Base-by-base conservation (phyloP, 2,113 vertebrate species). In the Dasyurus viverrinus region DNA sequence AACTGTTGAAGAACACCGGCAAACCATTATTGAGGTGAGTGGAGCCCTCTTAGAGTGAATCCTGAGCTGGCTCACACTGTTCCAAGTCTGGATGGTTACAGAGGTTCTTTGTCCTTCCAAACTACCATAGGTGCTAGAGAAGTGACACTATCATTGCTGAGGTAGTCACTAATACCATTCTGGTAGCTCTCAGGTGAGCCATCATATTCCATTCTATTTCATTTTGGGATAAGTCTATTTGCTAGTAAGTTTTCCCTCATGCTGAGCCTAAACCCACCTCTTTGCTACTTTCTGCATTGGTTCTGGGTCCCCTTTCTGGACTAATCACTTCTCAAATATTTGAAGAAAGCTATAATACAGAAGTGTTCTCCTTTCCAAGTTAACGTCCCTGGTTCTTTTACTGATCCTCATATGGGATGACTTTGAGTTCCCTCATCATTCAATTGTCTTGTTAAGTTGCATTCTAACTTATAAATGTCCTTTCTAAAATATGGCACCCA, bases 1-100 rank as follows among this genome's bases (percentile, higher is more conserved):
- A 53, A 76, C 68, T 84, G 16, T 4, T 47, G 92, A 95, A 25
- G n/a, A 90, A 8, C 30, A 3, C 48, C 48, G 26, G 25, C 46
- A 90, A 48, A 30, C 47, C 47, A 27, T 46, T 48, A 3, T 19
- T 90, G 89, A 90, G 89, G 89, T 52, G 36, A 52, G 27, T 90
- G 46, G 48, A 52, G 27, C 47, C 89, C 11, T 42, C n/a, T 48
- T 92, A 92, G 93, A 95, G 93, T 7, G 36, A 93, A 92, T 84
- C 25, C 23, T 0, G 2, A 52, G 23, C 24, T 93, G 23, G 22
- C 89, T 53, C 8, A 50, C 89, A 26, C 76, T 36, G n/a, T 47
- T 54, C 22, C 0, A 2, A 95, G 42, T 1, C 30, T 94, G 48
- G 30, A 6, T 25, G 26, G 22, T 24, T 47, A 10, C 14, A 14